Base-by-base conservation (phyloP, 2,888 invertebrate species). In the Teleiodes luculella region DNA sequence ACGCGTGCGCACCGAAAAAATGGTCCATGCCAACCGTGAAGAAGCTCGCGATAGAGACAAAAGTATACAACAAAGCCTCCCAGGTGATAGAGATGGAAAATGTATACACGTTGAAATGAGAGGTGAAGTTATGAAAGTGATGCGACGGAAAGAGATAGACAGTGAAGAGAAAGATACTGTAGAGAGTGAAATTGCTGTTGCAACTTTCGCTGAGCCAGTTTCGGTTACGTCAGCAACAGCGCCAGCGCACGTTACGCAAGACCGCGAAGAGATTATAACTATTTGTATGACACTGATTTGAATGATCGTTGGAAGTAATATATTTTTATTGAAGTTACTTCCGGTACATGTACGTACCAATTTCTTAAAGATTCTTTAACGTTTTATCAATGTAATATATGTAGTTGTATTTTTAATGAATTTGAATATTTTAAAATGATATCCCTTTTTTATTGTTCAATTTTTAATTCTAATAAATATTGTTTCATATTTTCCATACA, bases 201-300 rank as follows among this genome's bases (percentile, higher is more conserved):
- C 72, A 81, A 86, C 89, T 89, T 89, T 89, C 89, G 78, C 88
- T 83, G 87, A 80, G 83, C 84, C 78, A 80, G 80, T 81, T 87
- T 83, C 74, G 70, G 76, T 89, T 89, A 86, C 87, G 84, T 87
- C 88, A 87, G 67, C 60, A 24, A 24, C 24, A 59, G 66, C 71
- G 77, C 72, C 61, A 60, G 72, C 70, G 68, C 67, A 68, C 54
- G 63, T 88, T 87, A 76, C 75, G 80, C 71, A 87, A 88, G 63
- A 56, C 63, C 57, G 67, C 69, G 72, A 72, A 74, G 76, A 80
- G 81, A 84, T 86, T 86, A 87, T 85, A 83, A 77, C 65, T 72
- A 64, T 71, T 66, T 79, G 77, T 80, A 79, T 84, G 84, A 83
- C 83, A 86, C 82, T 85, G 81, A 81, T 85, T 84, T 83, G 76